A percentile compares a stretch with the other conserved stretches of the same genome.
phyloP scores from a whole-genome alignment of 2,888 invertebrate genomes.

The Unio pictorum region DNA sequence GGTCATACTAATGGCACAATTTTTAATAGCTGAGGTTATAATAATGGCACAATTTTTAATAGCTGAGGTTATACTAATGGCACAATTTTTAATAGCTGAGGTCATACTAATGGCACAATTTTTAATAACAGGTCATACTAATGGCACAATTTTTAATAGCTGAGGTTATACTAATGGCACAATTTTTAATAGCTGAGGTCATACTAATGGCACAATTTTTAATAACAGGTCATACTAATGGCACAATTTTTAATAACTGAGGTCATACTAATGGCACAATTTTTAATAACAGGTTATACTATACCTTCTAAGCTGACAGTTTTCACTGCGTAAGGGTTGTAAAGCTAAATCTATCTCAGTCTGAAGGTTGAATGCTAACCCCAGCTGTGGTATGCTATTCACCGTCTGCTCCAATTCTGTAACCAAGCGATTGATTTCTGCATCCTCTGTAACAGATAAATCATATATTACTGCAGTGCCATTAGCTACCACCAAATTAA shows the following conservation, averaged over 20 bases:
- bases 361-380: conserved; percentile 52
- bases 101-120: neutral
- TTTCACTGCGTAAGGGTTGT: conserved; percentile 62
- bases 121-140: too few relatives aligned
- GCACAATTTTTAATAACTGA: too few relatives aligned
- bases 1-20: neutral
- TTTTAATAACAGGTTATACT: neutral
- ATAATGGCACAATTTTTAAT: too few relatives aligned
- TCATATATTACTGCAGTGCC: neutral
- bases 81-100: too few relatives aligned
- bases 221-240: too few relatives aligned
- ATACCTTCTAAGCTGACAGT: conserved; percentile 61
- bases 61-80: neutral
- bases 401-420: conserved; percentile 41
- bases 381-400: conserved; percentile 48
- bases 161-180: too few relatives aligned
- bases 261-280: too few relatives aligned
- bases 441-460: conserved; percentile 37
- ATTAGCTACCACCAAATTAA: neutral
- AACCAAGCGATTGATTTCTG: conserved; percentile 39
- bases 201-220: too few relatives aligned
- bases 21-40: neutral
- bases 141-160: too few relatives aligned
- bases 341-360: conserved; percentile 59
- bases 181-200: too few relatives aligned